A percentile compares a stretch with the other conserved stretches of the same genome.
Conservation (phyloP, 2,113 vertebrate genomes). For the Blennius ocellaris region DNA sequence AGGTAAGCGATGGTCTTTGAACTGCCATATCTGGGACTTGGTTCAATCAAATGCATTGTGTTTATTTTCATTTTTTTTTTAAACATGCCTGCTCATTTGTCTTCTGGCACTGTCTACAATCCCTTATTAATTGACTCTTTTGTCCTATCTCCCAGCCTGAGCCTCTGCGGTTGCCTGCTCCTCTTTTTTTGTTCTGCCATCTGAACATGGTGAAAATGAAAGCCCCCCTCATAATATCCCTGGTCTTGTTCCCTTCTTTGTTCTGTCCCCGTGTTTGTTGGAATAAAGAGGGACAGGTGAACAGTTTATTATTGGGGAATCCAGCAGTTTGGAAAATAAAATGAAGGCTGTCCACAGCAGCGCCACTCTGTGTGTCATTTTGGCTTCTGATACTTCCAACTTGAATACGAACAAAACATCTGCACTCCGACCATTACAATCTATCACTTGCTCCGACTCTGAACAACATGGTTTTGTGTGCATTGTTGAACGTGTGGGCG, state of each 20-base stretch:
- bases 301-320: background rate
- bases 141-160: conserved; percentile 42
- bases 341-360: background rate
- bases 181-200: conserved; percentile 57
- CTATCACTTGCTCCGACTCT: no score
- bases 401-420: background rate
- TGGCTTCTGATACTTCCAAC: conserved; percentile 1
- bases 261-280: conserved; percentile 20
- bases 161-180: conserved; percentile 30
- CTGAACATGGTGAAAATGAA: conserved; percentile 52
- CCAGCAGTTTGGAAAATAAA: conserved; percentile 1
- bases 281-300: background rate
- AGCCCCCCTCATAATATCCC: background rate
- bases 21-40: conserved; percentile 34
- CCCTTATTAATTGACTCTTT: conserved; percentile 61
- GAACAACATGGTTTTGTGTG: background rate
- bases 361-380: background rate
- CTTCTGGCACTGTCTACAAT: conserved; percentile 21
- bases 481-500: background rate
- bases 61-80: background rate
- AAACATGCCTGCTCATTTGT: conserved; percentile 29
- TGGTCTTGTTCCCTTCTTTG: conserved; percentile 15
- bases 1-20: conserved; percentile 39
- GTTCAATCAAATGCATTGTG: conserved; percentile 15
- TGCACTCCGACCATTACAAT: background rate